Base-by-base conservation (phyloP, 2,113 vertebrate genomes). In the Oryctolagus cuniculus region DNA sequence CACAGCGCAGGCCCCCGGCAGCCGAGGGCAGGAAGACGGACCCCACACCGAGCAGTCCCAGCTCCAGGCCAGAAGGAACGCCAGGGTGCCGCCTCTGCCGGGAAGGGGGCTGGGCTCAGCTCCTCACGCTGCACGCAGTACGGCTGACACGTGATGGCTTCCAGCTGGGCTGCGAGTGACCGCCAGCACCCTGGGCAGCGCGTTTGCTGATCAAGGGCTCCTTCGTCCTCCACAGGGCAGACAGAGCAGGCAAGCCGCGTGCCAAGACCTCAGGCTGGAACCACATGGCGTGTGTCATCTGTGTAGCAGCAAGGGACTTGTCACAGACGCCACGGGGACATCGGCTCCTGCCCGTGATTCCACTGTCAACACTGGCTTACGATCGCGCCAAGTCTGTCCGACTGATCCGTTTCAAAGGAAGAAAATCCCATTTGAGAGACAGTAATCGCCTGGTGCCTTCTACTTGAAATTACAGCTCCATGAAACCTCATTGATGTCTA, bases 401-500 rank as follows among this genome's bases (percentile, higher is more conserved):
- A 6, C 3, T 5, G 11, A 64, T 64, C 55, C 80, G 27, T 81
- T 75, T 91, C 83, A 17, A 38, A 36, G 74, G 83, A 64, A 49
- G 70, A 85, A 75, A 91, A 74, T 79, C 34, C 3, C 15, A 25
- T 94, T 44, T 25, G 36, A 55, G 75, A 53, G 78, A 17, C 3
- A 31, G 77, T 19, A 12, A 6, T 10, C 4, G 10, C 10, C 8
- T 5, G 25, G 36, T 55, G 64, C 17, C 21, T 19, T 75, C 58
- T 73, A 6, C 80, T 82, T 61, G 63, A 85, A 74, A 82, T 70
- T 6, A 13, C 31, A 77, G 78, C 69, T 8, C 77, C 9, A 1
- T 36, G 64, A 64, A 75, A 79, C 69, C 64, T 38, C 58, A 25
- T 93, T 84, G 25, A 16, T 55, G 69, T 93, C 55, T 55, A 86